A percentile compares a stretch with the other conserved stretches of the same genome.
These are phyloP conservation scores for Paradoxurus hermaphroditus DNA, from an alignment of 2,113 vertebrate species.

Conservation along the genomic window DNA sequence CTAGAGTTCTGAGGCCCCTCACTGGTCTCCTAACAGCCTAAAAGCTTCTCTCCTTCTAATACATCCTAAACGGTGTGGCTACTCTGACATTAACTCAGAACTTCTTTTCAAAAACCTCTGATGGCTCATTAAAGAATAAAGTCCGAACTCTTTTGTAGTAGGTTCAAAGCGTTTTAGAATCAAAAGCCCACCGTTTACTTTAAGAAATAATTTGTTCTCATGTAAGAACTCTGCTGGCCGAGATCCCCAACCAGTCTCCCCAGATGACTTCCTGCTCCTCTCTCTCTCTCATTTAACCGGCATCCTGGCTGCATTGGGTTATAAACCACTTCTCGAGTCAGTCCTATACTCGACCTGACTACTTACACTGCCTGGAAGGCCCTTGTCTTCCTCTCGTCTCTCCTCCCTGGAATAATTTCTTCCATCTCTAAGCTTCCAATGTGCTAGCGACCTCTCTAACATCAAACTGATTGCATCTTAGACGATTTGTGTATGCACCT, in stretches of 20 bases:
- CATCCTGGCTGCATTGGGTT: not conserved
- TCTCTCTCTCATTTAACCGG: not conserved
- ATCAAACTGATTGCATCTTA: not conserved
- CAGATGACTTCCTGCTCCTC: not conserved
- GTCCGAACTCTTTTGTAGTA: not conserved
- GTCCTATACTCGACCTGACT: not conserved
- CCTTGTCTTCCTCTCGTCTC: not conserved
- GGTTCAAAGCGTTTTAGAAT: not conserved
- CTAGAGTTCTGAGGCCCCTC: not conserved
- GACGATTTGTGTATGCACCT: not conserved
- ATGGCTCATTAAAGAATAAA: slow-evolving; percentile 26
- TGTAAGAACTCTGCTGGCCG: not conserved
- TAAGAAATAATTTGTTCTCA: not conserved
- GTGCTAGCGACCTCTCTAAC: not conserved
- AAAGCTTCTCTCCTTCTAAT: not conserved
- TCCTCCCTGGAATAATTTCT: not conserved
- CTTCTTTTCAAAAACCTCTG: not conserved
- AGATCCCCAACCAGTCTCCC: not conserved
- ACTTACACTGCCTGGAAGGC: not conserved
- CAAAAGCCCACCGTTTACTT: not conserved
- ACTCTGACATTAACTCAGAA: not conserved
- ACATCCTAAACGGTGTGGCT: not conserved
- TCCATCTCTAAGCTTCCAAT: not conserved
- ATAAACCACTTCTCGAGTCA: not conserved
- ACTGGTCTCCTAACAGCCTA: not conserved